Base-by-base conservation (phyloP, 2,113 vertebrate species). In the Amblyopsis rosae region DNA sequence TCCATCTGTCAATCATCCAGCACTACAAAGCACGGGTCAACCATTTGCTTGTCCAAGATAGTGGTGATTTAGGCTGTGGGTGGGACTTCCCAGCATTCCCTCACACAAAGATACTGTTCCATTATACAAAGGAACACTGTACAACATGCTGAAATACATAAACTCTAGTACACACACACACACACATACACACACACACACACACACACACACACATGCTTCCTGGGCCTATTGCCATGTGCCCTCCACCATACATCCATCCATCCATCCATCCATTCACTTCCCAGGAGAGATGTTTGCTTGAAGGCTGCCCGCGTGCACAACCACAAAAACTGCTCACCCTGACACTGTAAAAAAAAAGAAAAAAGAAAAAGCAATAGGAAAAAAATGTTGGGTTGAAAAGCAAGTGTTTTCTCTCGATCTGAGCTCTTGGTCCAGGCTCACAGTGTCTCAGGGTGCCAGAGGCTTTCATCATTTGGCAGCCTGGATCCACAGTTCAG, bases 401-500 rank as follows among this genome's bases (percentile, higher is more conserved):
- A 91, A 91, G 88, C 86, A 79, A 89, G 84, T 85, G 84, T 89
- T 91, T 91, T 91, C 84, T 90, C 67, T 87, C 33, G 92, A 91
- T 93, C 80, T 83, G 82, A 93, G 91, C 90, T 90, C 76, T 87
- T 77, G 88, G 83, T 87, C 80, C 85, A 72, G 85, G 88, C 89
- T 84, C 87, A 87, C 78, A 87, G 85, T 83, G 87, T 91, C 91
- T 88, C 85, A 86, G 81, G 86, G 90, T 89, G 91, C 90, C 89
- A 89, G 88, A 84, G 70, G 81, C 91, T 93, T 93, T 93, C 88
- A 93, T 92, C 89, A 87, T 90, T 92, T 91, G 87, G 87, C 90
- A 91, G 86, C 85, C 76, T 85, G 88, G 86, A 83, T 81, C 89
- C 86, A 76, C 84, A 87, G 89, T 88, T 84, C 86, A 90, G n/a